These are phyloP conservation scores for Pantherophis guttatus DNA, from an alignment of 2,113 vertebrate genomes.

Conservation along the genomic window DNA sequence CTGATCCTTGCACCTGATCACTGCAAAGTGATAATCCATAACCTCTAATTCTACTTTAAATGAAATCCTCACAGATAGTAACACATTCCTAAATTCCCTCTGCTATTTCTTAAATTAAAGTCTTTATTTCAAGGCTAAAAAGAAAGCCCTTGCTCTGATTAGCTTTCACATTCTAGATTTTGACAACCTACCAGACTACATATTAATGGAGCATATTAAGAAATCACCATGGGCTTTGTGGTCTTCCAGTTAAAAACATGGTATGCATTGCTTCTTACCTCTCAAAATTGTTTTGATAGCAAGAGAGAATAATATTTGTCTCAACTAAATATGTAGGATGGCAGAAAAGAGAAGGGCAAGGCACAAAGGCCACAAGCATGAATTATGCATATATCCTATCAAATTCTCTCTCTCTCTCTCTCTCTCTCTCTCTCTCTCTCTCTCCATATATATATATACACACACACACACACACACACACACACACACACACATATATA, in stretches of 20 bases:
- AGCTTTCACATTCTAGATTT: neutral
- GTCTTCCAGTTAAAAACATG: neutral
- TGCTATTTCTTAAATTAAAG: conserved; percentile 27
- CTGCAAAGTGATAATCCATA: conserved; percentile 14
- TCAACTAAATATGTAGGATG: conserved; percentile 85
- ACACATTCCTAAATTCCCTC: conserved; percentile 29
- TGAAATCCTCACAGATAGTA: conserved; percentile 1
- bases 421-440: too few relatives aligned
- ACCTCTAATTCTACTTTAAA: conserved; percentile 25
- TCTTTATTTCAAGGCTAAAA: neutral
- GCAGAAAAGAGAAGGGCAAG: conserved; percentile 76
- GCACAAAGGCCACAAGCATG: conserved; percentile 75
- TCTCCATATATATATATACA: too few relatives aligned
- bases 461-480: too few relatives aligned
- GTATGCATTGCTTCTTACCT: neutral
- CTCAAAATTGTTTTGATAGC: conserved; percentile 54
- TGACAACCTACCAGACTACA: neutral
- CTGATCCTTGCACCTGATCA: conserved; percentile 8
- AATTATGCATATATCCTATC: conserved; percentile 92
- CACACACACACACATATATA: conserved; percentile 70
- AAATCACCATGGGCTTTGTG: conserved; percentile 23
- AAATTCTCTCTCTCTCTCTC: conserved; percentile 45
- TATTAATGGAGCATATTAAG: neutral
- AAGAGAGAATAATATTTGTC: conserved; percentile 81
- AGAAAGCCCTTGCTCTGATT: neutral